phyloP scores from a whole-genome alignment of 2,113 vertebrate genomes.

The Petromus typicus region DNA sequence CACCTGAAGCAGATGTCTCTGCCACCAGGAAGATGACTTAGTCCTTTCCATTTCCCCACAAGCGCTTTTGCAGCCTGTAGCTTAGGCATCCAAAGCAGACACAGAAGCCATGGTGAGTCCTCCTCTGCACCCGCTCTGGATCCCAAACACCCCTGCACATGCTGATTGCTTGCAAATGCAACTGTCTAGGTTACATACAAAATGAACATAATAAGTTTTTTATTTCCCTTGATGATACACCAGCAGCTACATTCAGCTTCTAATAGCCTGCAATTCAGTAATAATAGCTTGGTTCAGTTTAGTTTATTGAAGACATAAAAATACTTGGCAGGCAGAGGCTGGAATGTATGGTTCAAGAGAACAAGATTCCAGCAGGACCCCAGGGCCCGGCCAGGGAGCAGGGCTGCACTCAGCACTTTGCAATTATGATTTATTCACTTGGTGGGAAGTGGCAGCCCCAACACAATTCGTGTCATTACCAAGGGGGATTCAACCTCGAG shows the following conservation, averaged over 20 bases:
- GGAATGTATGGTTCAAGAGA: conserved; percentile 75
- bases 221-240: conserved; percentile 85
- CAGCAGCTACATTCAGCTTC: conserved; percentile 78
- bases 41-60: not conserved
- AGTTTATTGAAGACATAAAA: conserved; percentile 84
- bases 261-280: conserved; percentile 82
- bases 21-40: not conserved
- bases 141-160: conserved; percentile 57
- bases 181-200: conserved; percentile 76
- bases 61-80: not conserved
- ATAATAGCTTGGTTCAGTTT: conserved; percentile 83
- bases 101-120: not conserved
- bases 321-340: conserved; percentile 78
- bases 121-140: conserved; percentile 45
- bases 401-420: conserved; percentile 41
- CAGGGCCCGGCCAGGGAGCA: conserved; percentile 50
- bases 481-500: conserved; percentile 13
- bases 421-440: conserved; percentile 71
- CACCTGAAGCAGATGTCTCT: conserved; percentile 2
- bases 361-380: conserved; percentile 67
- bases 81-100: not conserved
- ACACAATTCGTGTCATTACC: conserved; percentile 50
- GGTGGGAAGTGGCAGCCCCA: conserved; percentile 47
- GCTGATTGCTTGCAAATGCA: conserved; percentile 73
- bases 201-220: conserved; percentile 80